Evolutionary conservation across 2,113 vertebrate species (phyloP).

Genomic region (Dolichallabes microphthalmus): DNA sequence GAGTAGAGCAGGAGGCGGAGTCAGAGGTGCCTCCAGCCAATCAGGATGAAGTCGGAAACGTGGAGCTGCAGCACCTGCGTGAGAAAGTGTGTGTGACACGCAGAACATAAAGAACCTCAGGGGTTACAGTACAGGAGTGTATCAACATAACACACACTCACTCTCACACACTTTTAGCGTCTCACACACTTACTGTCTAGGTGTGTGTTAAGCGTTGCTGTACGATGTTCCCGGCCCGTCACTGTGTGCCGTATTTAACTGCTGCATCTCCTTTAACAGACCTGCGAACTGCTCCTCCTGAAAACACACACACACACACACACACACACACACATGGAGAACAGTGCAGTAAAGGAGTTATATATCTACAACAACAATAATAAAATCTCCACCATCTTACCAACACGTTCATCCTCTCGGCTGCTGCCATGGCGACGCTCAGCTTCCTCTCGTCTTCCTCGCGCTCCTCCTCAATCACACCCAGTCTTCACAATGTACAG

Average conservation of each 20-base stretch:
- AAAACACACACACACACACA: conserved; percentile 7
- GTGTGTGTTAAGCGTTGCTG: conserved; percentile 17
- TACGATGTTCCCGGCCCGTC: conserved; percentile 4
- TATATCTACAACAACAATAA: neutral
- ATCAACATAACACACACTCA: neutral
- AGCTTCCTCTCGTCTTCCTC: conserved; percentile 79
- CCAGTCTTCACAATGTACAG: conserved; percentile 64
- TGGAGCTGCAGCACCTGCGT: neutral
- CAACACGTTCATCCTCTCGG: conserved; percentile 72
- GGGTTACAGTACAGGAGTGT: neutral
- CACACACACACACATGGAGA: neutral
- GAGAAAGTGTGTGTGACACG: neutral
- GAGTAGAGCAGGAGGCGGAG: neutral
- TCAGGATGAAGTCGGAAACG: neutral
- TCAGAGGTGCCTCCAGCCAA: neutral
- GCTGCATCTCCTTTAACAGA: conserved; percentile 63
- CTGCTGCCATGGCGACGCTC: conserved; percentile 67
- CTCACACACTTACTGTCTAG: neutral
- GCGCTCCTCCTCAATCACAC: conserved; percentile 75
- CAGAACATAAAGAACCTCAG: neutral
- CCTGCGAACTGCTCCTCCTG: conserved; percentile 76
- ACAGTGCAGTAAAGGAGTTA: neutral
- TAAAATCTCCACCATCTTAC: conserved; percentile 58
- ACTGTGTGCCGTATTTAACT: conserved; percentile 46
- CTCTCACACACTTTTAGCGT: neutral